Evolutionary conservation across 2,888 invertebrate genomes (phyloP).

Genomic region (Heliconius ismenius): DNA sequence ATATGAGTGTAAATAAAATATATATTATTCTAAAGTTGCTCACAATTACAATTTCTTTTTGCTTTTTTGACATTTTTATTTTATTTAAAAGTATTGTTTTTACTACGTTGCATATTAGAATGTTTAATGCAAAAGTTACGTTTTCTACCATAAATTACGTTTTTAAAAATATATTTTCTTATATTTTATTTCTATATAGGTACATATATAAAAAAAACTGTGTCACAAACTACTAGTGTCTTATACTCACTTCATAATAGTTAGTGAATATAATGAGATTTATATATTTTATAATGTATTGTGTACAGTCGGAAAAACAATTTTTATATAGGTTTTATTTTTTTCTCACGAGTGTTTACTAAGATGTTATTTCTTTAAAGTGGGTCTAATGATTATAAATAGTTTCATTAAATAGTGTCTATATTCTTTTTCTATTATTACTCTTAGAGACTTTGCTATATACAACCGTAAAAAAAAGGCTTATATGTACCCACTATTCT

Average conservation of each 20-base stretch:
- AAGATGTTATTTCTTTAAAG: too few species aligned
- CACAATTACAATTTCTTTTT: constrained; percentile 35
- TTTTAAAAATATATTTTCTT: background rate
- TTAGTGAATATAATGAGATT: constrained; percentile 26
- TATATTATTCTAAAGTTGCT: constrained; percentile 35
- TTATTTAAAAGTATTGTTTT: background rate
- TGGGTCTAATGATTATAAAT: too few species aligned
- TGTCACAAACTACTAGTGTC: constrained; percentile 43
- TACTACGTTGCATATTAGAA: background rate
- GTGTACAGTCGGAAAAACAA: constrained; percentile 20
- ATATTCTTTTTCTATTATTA: background rate
- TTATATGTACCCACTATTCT: background rate
- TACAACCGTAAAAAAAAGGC: background rate
- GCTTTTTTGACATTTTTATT: constrained; percentile 31
- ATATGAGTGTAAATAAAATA: constrained; percentile 27
- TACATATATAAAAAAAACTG: background rate
- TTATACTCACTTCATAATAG: constrained; percentile 13
- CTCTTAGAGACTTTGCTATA: background rate
- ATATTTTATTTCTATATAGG: constrained; percentile 12
- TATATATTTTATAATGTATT: constrained; percentile 26
- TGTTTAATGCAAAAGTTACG: background rate
- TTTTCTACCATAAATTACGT: background rate
- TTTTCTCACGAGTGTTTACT: background rate
- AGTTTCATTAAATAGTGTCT: background rate
- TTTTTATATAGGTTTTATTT: constrained; percentile 5